Evolutionary conservation across 2,888 invertebrate species (phyloP).

Genomic region (Galerucella nymphaeae): DNA sequence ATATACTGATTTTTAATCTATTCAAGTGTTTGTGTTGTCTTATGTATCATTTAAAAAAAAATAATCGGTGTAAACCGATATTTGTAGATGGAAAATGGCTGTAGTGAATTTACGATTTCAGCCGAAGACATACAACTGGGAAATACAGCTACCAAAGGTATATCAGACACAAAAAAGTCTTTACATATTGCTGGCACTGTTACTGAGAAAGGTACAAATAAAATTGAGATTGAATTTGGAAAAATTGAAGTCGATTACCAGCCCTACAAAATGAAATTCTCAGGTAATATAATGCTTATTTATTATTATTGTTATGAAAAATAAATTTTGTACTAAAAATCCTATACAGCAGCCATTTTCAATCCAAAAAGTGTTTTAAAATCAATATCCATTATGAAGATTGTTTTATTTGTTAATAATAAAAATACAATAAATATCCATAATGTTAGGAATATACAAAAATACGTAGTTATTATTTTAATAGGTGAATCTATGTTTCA

Average conservation of each 20-base stretch:
- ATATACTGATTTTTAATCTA: no score
- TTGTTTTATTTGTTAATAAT: no score
- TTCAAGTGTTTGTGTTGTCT: no score
- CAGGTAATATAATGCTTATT: constrained; percentile 61
- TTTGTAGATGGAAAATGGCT: constrained; percentile 59
- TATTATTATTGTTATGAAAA: no score
- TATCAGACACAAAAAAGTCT: constrained; percentile 50
- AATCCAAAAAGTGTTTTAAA: no score
- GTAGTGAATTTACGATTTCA: constrained; percentile 55
- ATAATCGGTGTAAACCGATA: no score
- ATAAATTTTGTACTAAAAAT: no score
- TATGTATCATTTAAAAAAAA: no score
- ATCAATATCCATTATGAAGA: no score
- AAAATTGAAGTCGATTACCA: constrained; percentile 69
- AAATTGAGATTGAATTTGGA: constrained; percentile 72
- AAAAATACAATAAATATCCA: no score
- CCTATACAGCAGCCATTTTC: no score
- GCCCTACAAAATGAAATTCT: constrained; percentile 70
- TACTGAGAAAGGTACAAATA: constrained; percentile 73
- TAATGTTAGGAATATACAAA: no score
- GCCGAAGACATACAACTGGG: constrained; percentile 50
- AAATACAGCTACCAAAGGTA: constrained; percentile 44
- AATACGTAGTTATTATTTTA: neutral
- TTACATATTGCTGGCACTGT: constrained; percentile 63
- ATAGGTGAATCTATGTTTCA: constrained; percentile 67